phyloP scores from a whole-genome alignment of 2,797 vertebrate species.

The Danionella dracula region DNA sequence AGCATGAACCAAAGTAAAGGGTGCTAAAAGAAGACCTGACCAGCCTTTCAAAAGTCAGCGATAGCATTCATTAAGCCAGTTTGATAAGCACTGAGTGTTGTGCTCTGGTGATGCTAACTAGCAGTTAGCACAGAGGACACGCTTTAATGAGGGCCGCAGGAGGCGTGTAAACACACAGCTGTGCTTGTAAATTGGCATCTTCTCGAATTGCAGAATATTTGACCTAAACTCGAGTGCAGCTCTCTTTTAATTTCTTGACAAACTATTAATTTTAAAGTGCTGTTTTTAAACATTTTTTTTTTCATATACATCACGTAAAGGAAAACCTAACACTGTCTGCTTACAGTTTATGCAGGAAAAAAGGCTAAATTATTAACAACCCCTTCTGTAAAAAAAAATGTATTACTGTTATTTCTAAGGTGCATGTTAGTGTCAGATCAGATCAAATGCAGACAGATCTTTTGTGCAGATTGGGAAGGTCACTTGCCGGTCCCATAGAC shows the following conservation, averaged over 20 bases:
- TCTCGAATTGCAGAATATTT: not conserved
- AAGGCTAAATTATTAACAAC: too few relatives aligned
- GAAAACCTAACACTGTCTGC: too few relatives aligned
- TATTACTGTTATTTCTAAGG: too few relatives aligned
- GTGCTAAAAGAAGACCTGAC: conserved; percentile 11
- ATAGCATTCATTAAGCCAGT: conserved; percentile 1
- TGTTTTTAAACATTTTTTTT: too few relatives aligned
- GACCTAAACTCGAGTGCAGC: too few relatives aligned
- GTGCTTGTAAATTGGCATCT: conserved; percentile 19
- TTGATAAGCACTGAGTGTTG: not conserved
- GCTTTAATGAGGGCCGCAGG: conserved; percentile 18
- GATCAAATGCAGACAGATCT: not conserved
- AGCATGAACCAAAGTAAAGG: not conserved
- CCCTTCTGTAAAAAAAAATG: too few relatives aligned
- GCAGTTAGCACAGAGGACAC: conserved; percentile 9
- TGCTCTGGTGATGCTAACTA: conserved; percentile 4
- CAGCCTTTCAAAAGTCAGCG: not conserved
- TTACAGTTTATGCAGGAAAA: not conserved
- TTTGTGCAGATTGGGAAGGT: conserved; percentile 8
- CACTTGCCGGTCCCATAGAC: not conserved
- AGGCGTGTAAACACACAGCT: conserved; percentile 20
- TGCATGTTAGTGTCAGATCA: not conserved
- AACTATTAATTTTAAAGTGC: too few relatives aligned
- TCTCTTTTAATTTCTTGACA: too few relatives aligned
- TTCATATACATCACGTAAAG: too few relatives aligned